These are phyloP conservation scores for Bibio marci DNA, from an alignment of 2,888 invertebrate species.

Conservation along the genomic window DNA sequence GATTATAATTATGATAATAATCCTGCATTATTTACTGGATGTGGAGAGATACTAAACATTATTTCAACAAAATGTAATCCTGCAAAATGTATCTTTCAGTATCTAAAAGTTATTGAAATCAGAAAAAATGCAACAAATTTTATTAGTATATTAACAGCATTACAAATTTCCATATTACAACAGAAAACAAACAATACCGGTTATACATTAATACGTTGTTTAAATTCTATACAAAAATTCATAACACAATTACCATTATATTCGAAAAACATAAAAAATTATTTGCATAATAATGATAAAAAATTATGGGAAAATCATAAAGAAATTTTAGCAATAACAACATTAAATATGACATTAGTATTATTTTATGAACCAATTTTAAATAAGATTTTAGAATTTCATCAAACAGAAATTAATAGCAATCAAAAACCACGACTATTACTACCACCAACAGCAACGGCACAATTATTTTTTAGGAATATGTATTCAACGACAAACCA, in stretches of 20 bases:
- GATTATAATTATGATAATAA: constrained; percentile 35
- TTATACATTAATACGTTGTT: constrained; percentile 55
- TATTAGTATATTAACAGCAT: constrained; percentile 42
- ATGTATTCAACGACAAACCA: constrained; percentile 19
- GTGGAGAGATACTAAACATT: constrained; percentile 41
- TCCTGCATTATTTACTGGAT: constrained; percentile 40
- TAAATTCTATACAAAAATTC: constrained; percentile 46
- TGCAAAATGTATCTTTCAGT: constrained; percentile 56
- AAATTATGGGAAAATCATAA: constrained; percentile 45
- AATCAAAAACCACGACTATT: not conserved
- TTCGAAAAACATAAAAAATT: constrained; percentile 32
- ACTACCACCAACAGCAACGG: too few relatives aligned
- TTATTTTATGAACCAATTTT: constrained; percentile 50
- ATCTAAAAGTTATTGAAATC: constrained; percentile 61
- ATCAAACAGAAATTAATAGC: too few relatives aligned
- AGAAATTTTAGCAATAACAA: constrained; percentile 36
- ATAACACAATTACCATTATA: constrained; percentile 39
- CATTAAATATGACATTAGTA: constrained; percentile 40
- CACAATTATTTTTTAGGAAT: constrained; percentile 19
- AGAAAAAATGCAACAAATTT: constrained; percentile 53
- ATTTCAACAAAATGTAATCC: constrained; percentile 45
- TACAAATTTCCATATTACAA: constrained; percentile 44
- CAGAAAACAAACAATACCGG: constrained; percentile 41
- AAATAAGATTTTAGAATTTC: constrained; percentile 10
- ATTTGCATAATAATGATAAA: constrained; percentile 44